Evolutionary conservation across 2,888 invertebrate genomes (phyloP).

Genomic region (Ophion ventricosus): DNA sequence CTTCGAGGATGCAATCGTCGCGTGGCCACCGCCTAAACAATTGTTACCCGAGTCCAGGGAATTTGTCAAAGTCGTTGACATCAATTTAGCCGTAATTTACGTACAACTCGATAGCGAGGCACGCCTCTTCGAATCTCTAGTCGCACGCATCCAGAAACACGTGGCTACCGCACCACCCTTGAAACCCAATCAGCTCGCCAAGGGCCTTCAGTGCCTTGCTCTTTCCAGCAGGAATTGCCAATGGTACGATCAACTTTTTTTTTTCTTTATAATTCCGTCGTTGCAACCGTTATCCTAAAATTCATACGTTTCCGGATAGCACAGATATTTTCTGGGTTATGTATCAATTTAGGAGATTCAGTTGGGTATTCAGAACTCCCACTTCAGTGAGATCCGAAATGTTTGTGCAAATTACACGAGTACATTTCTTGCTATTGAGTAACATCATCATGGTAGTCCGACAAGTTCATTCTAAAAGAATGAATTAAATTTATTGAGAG

Average conservation of each 20-base stretch:
- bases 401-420: no score
- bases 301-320: no score
- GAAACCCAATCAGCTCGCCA: slow-evolving; percentile 83
- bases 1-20: slow-evolving; percentile 71
- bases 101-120: slow-evolving; percentile 88
- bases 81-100: slow-evolving; percentile 89
- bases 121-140: slow-evolving; percentile 87
- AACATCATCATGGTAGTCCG: no score
- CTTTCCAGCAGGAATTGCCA: slow-evolving; percentile 91
- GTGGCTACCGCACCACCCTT: slow-evolving; percentile 84
- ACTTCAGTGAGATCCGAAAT: no score
- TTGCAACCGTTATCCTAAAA: no score
- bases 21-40: slow-evolving; percentile 66
- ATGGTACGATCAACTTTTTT: slow-evolving; percentile 88
- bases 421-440: no score
- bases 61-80: slow-evolving; percentile 85
- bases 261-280: no score
- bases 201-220: slow-evolving; percentile 90
- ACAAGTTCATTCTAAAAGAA: no score
- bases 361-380: no score
- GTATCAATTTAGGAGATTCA: no score
- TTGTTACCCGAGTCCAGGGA: slow-evolving; percentile 70
- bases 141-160: slow-evolving; percentile 87
- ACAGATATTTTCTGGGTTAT: no score
- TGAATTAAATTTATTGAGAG: no score